These are phyloP conservation scores for Aphrophora alni DNA, from an alignment of 2,888 invertebrate species.

Conservation along the genomic window DNA sequence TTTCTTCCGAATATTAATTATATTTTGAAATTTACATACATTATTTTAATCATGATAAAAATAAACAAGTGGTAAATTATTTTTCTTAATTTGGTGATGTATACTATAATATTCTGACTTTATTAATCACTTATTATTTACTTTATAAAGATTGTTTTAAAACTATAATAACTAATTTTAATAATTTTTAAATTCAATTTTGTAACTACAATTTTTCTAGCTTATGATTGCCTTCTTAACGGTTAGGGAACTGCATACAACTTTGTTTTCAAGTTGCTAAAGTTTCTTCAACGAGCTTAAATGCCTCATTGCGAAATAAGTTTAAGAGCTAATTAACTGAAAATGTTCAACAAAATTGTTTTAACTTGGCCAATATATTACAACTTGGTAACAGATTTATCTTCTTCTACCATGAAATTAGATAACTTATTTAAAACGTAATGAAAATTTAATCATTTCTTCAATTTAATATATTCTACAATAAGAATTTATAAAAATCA, in stretches of 20 bases:
- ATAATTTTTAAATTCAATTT: too few relatives aligned
- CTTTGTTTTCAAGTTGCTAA: not conserved
- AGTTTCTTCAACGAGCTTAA: not conserved
- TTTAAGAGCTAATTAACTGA: not conserved
- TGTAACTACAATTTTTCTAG: too few relatives aligned
- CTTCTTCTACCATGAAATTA: not conserved
- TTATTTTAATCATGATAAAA: too few relatives aligned
- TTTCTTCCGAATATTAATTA: too few relatives aligned
- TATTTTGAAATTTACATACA: too few relatives aligned
- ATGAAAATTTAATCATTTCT: not conserved
- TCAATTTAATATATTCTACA: not conserved
- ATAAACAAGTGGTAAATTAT: too few relatives aligned
- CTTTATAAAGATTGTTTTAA: too few relatives aligned
- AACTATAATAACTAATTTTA: too few relatives aligned
- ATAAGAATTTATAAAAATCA: too few relatives aligned
- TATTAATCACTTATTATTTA: too few relatives aligned
- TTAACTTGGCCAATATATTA: not conserved
- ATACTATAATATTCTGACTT: too few relatives aligned
- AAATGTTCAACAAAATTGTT: not conserved
- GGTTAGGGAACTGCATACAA: not conserved
- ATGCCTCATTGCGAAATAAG: not conserved
- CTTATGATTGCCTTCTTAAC: not conserved
- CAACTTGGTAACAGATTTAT: not conserved
- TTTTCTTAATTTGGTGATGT: too few relatives aligned
- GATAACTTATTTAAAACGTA: not conserved